These are phyloP conservation scores for Pseudococcus viburni DNA, from an alignment of 2,888 invertebrate genomes.

Conservation along the genomic window DNA sequence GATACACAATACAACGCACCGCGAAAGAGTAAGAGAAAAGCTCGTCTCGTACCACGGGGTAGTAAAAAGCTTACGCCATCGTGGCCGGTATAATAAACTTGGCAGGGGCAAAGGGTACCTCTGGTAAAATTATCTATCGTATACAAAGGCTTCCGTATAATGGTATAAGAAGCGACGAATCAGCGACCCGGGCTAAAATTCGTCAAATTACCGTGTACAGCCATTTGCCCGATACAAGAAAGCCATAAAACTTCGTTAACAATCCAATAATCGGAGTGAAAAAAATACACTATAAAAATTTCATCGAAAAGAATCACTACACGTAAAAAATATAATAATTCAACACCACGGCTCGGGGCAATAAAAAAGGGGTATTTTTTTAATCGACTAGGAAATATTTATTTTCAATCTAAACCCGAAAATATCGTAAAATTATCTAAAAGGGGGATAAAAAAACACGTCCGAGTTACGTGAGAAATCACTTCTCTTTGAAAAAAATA, in stretches of 20 bases:
- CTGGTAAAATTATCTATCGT: constrained; percentile 11
- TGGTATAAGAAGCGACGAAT: background rate
- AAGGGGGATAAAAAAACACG: background rate
- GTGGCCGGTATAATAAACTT: background rate
- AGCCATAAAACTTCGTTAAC: constrained; percentile 12
- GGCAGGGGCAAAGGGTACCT: background rate
- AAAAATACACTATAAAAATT: background rate
- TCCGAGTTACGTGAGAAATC: background rate
- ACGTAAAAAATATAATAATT: background rate
- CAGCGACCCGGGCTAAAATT: background rate
- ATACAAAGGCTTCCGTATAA: background rate
- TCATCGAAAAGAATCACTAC: background rate
- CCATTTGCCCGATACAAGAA: background rate
- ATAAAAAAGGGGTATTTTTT: background rate
- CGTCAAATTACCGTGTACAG: background rate
- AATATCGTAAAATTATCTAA: background rate
- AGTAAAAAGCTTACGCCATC: constrained; percentile 25
- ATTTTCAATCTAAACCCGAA: background rate
- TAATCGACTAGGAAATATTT: constrained; percentile 8
- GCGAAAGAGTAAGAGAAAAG: background rate
- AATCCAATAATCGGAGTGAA: constrained; percentile 2
- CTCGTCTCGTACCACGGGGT: constrained; percentile 1
- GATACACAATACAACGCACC: background rate
- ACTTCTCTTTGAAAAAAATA: constrained; percentile 16
- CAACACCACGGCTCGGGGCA: background rate